These are phyloP conservation scores for Hartigia nigra DNA, from an alignment of 2,888 invertebrate species.

Conservation along the genomic window DNA sequence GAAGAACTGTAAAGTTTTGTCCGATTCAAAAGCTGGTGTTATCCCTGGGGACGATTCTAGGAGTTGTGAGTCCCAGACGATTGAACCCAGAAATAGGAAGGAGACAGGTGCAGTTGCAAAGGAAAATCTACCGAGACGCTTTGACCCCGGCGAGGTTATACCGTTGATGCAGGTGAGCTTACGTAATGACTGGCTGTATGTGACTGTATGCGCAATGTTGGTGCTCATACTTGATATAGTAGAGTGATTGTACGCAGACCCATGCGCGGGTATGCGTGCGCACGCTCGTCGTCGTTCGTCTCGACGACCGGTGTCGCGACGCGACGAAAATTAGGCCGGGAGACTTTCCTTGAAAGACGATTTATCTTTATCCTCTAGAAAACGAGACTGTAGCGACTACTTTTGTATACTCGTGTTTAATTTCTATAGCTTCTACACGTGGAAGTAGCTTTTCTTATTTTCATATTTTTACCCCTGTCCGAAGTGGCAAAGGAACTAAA, in stretches of 20 bases:
- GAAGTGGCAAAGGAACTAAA: background rate
- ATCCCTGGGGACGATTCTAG: background rate
- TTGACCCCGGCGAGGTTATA: conserved; percentile 28
- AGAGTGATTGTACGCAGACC: background rate
- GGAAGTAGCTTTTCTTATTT: background rate
- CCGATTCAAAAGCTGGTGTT: background rate
- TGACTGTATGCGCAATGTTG: background rate
- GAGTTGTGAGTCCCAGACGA: background rate
- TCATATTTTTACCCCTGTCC: background rate
- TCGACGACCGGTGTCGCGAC: background rate
- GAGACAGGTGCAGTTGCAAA: conserved; percentile 2
- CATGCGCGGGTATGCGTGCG: background rate
- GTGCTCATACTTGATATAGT: background rate
- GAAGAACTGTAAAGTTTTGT: background rate
- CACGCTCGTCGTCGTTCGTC: background rate
- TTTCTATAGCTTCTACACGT: background rate
- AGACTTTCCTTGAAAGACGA: background rate
- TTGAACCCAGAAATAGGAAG: background rate
- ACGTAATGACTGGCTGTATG: conserved; percentile 26
- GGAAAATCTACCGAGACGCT: background rate
- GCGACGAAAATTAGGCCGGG: background rate
- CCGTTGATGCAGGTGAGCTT: conserved; percentile 53
- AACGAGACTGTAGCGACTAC: background rate
- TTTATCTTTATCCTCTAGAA: background rate
- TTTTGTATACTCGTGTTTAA: background rate